Percentiles rank a stretch among this genome's conserved stretches.
phyloP scores from a whole-genome alignment of 1,140 invertebrate genomes.

The Drosophila pseudoobscura region DNA sequence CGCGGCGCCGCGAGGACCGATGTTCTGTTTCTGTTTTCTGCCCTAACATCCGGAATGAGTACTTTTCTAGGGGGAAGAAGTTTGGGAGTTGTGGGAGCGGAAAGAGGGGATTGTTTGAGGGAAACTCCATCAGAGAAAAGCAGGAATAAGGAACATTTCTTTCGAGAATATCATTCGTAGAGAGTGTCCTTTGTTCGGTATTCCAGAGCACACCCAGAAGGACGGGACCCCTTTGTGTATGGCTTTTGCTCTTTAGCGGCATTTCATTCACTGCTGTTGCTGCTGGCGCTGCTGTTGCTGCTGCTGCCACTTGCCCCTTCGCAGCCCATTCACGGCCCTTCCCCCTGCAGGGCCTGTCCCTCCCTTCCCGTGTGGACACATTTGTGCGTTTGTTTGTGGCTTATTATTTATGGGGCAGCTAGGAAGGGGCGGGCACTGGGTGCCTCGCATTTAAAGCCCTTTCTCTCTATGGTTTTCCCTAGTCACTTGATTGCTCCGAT shows the following conservation, averaged over 20 bases:
- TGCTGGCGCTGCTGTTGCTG: conserved; percentile 18
- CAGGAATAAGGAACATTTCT: too few relatives aligned
- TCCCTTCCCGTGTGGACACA: conserved; percentile 1
- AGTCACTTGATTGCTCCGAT: conserved; percentile 22
- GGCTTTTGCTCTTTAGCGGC: conserved; percentile 39
- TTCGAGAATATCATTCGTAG: too few relatives aligned
- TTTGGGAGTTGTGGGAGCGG: neutral
- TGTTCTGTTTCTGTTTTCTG: neutral
- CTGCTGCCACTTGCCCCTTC: conserved; percentile 4
- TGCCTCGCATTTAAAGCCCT: conserved; percentile 37
- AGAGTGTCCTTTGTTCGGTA: conserved; percentile 26
- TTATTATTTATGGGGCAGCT: conserved; percentile 57
- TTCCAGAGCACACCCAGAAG: neutral
- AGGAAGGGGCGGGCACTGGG: conserved; percentile 12
- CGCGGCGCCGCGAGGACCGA: conserved; percentile 48
- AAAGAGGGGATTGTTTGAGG: too few relatives aligned
- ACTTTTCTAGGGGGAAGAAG: neutral
- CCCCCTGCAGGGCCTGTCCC: neutral
- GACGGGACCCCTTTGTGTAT: conserved; percentile 19
- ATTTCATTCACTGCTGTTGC: conserved; percentile 45
- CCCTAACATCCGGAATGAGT: neutral
- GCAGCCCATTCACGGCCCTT: neutral
- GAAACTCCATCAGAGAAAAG: too few relatives aligned
- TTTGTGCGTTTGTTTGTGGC: conserved; percentile 36
- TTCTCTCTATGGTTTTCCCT: conserved; percentile 16